Base-by-base conservation (phyloP, 1,140 invertebrate species). In the Ylistrum balloti region DNA sequence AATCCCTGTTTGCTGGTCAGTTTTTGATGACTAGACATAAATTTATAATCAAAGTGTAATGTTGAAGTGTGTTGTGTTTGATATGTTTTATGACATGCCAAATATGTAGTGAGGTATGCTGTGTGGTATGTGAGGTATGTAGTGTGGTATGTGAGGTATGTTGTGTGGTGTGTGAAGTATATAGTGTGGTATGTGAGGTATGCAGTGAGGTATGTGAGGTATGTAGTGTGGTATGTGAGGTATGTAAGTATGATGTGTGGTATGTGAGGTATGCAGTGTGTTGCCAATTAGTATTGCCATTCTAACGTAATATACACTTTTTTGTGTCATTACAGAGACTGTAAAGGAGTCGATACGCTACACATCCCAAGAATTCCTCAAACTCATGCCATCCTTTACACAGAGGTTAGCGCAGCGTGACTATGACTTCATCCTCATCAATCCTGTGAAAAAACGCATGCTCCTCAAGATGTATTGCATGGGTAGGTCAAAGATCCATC, bases 381-480 rank as follows among this genome's bases (percentile, higher is more conserved):
- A 90, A 17, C 35, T 95, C 90, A 94, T 95, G 93, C 95, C 95
- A 5, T 89, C 91, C 91, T 96, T 96, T 93, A 90, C 92, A 32
- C 93, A 93, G 38, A 93, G 95, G 48, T 89, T 96, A 86, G 94
- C 95, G 34, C 94, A 96, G 88, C 90, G 95, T 28, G 95, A 96
- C 41, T 96, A 95, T 92, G 95, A 96, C 90, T 91, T 95, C 35
- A 94, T 95, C 38, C 93, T 96, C 20, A 92, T 95, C 22, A 88
- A 92, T 3, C 95, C 95, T 11, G 33, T 93, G 33, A 96, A 95
- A 89, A 95, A 92, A 74, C 88, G 95, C 85, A 89, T 96, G 56
- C 93, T 96, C 5, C 91, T 96, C 15, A 96, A 96, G 89, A 94
- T 96, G 94, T 95, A 94, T 89, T 94, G 94, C 86, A 91, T 96